Evolutionary conservation across 1,140 invertebrate genomes (phyloP), one percentile per base, ranked within the genome.

Genomic region (Drosophila persimilis): DNA sequence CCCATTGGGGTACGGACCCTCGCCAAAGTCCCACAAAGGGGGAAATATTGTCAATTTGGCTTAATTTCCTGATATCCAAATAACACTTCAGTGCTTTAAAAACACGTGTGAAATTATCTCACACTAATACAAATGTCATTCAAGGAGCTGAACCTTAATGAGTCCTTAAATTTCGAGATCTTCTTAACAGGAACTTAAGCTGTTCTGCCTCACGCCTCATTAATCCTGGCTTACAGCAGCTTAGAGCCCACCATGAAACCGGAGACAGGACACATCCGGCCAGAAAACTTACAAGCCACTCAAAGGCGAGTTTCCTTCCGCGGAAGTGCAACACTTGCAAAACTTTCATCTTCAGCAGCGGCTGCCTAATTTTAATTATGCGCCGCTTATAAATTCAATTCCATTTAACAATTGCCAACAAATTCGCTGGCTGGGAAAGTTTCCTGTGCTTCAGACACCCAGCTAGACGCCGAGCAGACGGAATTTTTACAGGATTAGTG

Each of bases 281-380:
- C 7, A 44, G 63, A 55, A 45, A 57, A 59, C 70, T 75, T 80
- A 56, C 60, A 45, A 74, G 65, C 57, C 61, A 73, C 63, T 74
- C 56, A 76, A 73, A 65, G 54, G 56, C n/a, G 24, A 67, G 50
- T 22, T 58, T 39, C 9, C 43, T 26, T 22, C 51, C 66, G 67
- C 73, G 75, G 86, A n/a, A 77, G 63, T 77, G 77, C 78, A 77
- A 81, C 61, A 78, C 65, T 88, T 66, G 77, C 77, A 58, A 69
- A 86, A 88, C 69, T 85, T 86, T 77, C 56, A 50, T 47, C 41
- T 73, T 69, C 13, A 41, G 78, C 73, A 57, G 39, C 70, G 79
- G 73, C 78, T 76, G 80, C 65, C 72, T 88, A 86, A 86, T 86
- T 86, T 86, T 86, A 86, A 86, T 86, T 86, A 86, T 88, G 81